Evolutionary conservation across 2,888 invertebrate genomes (phyloP), one percentile per base, ranked within the genome.

Genomic region (Fabriciana adippe): DNA sequence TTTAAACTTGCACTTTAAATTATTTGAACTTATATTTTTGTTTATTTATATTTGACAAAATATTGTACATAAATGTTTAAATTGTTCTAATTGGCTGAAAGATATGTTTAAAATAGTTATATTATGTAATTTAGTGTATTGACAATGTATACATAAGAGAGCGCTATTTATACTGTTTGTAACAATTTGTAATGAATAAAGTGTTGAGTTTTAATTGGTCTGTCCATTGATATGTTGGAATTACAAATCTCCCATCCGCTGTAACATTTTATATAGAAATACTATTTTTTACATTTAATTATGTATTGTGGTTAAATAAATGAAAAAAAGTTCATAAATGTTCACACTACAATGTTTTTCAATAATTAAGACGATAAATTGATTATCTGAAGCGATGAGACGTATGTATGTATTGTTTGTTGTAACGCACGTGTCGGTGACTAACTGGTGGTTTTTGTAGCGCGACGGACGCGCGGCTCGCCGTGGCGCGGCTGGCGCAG

Each of bases 401-500:
- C 4, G 35, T 41, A 41, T 41, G 35, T 41, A 35, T 41, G 35
- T 41, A 41, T 41, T 41, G 35, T 41, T 41, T 41, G 35, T 41
- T 35, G 11, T 41, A 11, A 26, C 26, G 60, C 56, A 62, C 53
- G 63, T 65, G 18, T 45, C 65, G 48, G 67, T 53, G 41, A 73
- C 69, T 74, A 71, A 76, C 77, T 73, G 84, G 79, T 83, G 83
- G 83, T 82, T 73, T 80, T 78, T 82, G 81, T 88, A 89, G 91
- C 80, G 86, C 80, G 83, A 86, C 86, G 85, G 91, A 97, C 94
- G 94, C 96, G 92, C 95, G 97, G 95, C 97, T 97, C 96, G 97
- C 97, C 90, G 95, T 97, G 95, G 96, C 96, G 94, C 94, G 96
- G 87, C 95, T 97, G 93, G 96, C 96, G 90, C 95, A 95, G 95